Percentiles rank a stretch among this genome's conserved stretches.
These are phyloP conservation scores for Melieria omissa DNA, from an alignment of 2,888 invertebrate genomes.

Conservation along the genomic window DNA sequence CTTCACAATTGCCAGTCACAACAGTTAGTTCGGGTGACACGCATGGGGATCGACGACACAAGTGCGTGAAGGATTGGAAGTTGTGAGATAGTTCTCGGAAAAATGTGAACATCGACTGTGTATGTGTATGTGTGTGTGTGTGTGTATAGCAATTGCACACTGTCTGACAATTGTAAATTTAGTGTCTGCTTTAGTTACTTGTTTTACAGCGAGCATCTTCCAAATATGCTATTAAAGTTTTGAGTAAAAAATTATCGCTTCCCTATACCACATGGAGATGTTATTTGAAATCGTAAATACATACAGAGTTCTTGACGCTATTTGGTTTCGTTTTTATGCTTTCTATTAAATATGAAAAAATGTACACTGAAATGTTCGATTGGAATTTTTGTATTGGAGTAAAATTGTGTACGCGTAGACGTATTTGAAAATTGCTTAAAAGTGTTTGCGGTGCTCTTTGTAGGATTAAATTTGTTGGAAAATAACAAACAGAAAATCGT, in stretches of 20 bases:
- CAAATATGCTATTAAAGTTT: constrained; percentile 1
- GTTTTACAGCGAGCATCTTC: constrained; percentile 43
- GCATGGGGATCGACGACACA: too few species aligned
- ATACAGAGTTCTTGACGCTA: neutral
- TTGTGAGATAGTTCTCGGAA: constrained; percentile 28
- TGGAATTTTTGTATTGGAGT: neutral
- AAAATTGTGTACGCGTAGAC: neutral
- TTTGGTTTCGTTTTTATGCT: constrained; percentile 3
- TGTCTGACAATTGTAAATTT: too few species aligned
- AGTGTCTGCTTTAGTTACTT: constrained; percentile 33
- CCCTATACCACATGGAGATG: constrained; percentile 17
- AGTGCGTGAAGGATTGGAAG: neutral
- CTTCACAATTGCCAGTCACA: too few species aligned
- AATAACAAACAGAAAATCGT: too few species aligned
- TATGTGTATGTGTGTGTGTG: too few species aligned
- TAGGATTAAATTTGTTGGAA: too few species aligned
- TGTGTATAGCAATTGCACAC: too few species aligned
- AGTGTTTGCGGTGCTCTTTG: constrained; percentile 1
- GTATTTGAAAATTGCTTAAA: constrained; percentile 5
- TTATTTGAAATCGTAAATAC: constrained; percentile 23
- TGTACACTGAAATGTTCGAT: constrained; percentile 9
- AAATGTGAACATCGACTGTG: too few species aligned
- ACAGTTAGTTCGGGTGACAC: too few species aligned
- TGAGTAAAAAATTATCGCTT: constrained; percentile 15
- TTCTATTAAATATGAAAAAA: constrained; percentile 1